phyloP scores from a whole-genome alignment of 2,113 vertebrate species.

The Erythrolamprus reginae region DNA sequence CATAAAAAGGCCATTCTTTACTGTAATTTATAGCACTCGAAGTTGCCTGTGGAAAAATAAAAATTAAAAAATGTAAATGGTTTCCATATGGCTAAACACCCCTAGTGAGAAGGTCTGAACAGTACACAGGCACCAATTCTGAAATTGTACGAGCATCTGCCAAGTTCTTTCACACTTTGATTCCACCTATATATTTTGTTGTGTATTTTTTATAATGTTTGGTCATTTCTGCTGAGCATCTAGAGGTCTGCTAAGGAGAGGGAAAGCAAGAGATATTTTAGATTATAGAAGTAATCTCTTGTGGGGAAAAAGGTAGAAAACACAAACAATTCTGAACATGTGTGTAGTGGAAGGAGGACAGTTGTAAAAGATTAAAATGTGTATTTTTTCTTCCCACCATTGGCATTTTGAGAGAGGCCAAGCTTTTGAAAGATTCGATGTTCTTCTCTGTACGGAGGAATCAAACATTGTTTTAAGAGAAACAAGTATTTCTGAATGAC shows the following conservation, averaged over 20 bases:
- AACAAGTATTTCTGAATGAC: neutral
- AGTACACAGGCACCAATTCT: constrained; percentile 41
- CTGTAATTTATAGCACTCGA: constrained; percentile 63
- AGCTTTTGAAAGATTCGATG: too few species aligned
- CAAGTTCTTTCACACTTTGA: accelerated
- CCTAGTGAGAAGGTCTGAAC: constrained; percentile 47
- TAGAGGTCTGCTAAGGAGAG: constrained; percentile 7
- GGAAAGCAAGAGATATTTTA: constrained; percentile 35
- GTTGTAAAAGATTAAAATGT: neutral
- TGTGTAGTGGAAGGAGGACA: neutral
- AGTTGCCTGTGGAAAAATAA: constrained; percentile 72
- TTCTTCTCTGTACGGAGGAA: neutral
- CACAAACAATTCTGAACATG: constrained; percentile 25
- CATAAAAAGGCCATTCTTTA: constrained; percentile 70
- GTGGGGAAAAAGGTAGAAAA: constrained; percentile 44
- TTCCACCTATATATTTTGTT: constrained; percentile 18
- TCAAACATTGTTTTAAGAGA: neutral
- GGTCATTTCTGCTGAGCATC: constrained; percentile 44
- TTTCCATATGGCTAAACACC: constrained; percentile 61
- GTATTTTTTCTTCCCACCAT: neutral
- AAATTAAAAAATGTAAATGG: constrained; percentile 69
- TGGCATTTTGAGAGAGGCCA: neutral
- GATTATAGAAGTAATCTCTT: neutral
- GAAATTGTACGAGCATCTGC: constrained; percentile 37
- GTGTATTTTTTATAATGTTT: constrained; percentile 31